Conservation (phyloP, 1,140 invertebrate genomes). For the Drosophila navojoa region DNA sequence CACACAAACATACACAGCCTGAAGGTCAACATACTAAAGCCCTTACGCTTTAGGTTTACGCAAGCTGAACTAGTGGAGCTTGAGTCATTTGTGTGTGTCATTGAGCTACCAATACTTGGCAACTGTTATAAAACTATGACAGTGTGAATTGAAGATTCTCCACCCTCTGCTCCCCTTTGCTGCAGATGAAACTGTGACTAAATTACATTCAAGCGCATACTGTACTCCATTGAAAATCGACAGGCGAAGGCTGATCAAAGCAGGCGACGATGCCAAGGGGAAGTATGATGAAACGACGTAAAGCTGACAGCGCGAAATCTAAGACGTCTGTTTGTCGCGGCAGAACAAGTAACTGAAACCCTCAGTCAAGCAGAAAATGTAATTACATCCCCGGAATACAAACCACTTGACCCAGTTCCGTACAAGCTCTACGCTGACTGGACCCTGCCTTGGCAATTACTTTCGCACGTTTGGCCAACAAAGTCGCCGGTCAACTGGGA, state of each 20-base stretch:
- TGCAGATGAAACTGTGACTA: slow-evolving; percentile 31
- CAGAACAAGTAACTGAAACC: slow-evolving; percentile 12
- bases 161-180: too few species aligned
- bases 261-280: too few species aligned
- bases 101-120: slow-evolving; percentile 11
- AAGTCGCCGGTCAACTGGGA: slow-evolving; percentile 14
- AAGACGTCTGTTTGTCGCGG: slow-evolving; percentile 17
- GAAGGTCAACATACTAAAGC: slow-evolving; percentile 53
- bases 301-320: slow-evolving; percentile 36
- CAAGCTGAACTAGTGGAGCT: slow-evolving; percentile 19
- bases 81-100: slow-evolving; percentile 40
- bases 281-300: slow-evolving; percentile 8
- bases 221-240: slow-evolving; percentile 27
- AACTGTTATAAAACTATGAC: slow-evolving; percentile 51
- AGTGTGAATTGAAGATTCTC: not conserved
- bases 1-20: slow-evolving; percentile 4
- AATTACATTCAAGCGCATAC: slow-evolving; percentile 43
- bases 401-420: slow-evolving; percentile 67
- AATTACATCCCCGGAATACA: slow-evolving; percentile 73
- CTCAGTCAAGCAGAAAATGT: slow-evolving; percentile 57
- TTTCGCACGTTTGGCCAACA: slow-evolving; percentile 64
- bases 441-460: slow-evolving; percentile 46
- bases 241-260: slow-evolving; percentile 10
- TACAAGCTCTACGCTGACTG: slow-evolving; percentile 14
- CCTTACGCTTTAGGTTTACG: slow-evolving; percentile 23